Evolutionary conservation across 1,140 invertebrate genomes (phyloP).

Genomic region (Platyscapa corneri): DNA sequence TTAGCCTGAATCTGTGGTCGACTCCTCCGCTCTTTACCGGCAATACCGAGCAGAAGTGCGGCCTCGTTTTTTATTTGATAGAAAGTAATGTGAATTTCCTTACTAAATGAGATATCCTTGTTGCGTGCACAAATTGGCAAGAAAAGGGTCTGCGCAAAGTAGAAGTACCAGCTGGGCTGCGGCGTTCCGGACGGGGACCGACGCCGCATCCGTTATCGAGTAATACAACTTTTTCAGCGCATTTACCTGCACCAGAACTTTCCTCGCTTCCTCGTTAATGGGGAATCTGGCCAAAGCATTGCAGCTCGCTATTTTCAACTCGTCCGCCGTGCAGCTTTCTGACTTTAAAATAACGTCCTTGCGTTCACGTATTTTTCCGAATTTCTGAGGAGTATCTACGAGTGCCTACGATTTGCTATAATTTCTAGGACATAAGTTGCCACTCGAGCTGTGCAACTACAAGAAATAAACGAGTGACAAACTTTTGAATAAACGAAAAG

Average conservation of each 20-base stretch:
- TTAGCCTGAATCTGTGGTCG: too few species aligned
- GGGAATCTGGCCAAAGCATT: slow-evolving; percentile 53
- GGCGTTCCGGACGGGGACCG: slow-evolving; percentile 59
- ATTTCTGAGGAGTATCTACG: too few species aligned
- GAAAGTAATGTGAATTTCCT: background rate
- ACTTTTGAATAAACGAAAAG: too few species aligned
- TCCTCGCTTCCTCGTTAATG: background rate
- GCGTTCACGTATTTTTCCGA: too few species aligned
- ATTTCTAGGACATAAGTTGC: too few species aligned
- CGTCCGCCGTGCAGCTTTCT: slow-evolving; percentile 51
- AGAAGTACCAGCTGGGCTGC: slow-evolving; percentile 59
- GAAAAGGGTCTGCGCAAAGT: slow-evolving; percentile 54
- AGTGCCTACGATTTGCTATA: too few species aligned
- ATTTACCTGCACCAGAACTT: background rate
- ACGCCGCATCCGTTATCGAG: slow-evolving; percentile 51
- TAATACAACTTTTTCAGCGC: slow-evolving; percentile 47
- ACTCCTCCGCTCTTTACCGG: too few species aligned
- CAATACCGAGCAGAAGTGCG: too few species aligned
- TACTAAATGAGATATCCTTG: slow-evolving; percentile 64
- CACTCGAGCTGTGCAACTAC: too few species aligned
- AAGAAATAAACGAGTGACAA: background rate
- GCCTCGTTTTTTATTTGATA: too few species aligned
- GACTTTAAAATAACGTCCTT: background rate
- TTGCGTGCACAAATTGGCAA: slow-evolving; percentile 58
- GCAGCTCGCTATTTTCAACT: slow-evolving; percentile 62